Evolutionary conservation across 2,113 vertebrate species (phyloP).

Genomic region (rat (Rattus norvegicus)): DNA sequence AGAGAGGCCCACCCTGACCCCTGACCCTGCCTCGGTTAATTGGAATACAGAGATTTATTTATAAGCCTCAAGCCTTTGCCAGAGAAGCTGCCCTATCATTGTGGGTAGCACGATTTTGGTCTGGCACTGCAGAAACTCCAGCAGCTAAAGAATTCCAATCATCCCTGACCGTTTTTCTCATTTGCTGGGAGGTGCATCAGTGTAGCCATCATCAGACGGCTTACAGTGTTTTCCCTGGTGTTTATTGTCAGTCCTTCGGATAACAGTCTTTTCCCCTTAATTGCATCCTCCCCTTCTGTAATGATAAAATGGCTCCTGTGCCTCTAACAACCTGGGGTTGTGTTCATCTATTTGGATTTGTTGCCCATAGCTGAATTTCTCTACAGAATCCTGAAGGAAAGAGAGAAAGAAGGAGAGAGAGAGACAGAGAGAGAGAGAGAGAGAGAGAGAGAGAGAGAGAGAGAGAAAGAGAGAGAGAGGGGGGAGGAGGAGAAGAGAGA

Average conservation of each 20-base stretch:
- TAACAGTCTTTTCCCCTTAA: neutral
- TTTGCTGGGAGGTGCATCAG: neutral
- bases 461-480: no score
- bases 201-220: neutral
- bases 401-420: no score
- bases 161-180: constrained; percentile 26
- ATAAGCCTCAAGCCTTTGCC: constrained; percentile 43
- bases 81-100: neutral
- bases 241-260: neutral
- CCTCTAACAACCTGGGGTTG: neutral
- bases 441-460: no score
- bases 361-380: neutral
- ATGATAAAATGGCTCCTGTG: neutral
- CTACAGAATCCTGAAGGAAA: neutral
- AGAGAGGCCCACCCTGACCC: constrained; percentile 42
- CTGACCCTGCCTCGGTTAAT: constrained; percentile 42
- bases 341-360: neutral
- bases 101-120: neutral
- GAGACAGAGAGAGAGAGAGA: no score
- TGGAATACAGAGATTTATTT: constrained; percentile 70
- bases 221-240: constrained; percentile 14
- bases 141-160: constrained; percentile 45
- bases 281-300: neutral
- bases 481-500: no score
- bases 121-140: neutral